Percentiles rank a stretch among this genome's conserved stretches.
Conservation (phyloP, 2,113 vertebrate genomes). For the Forbesichthys agassizii region DNA sequence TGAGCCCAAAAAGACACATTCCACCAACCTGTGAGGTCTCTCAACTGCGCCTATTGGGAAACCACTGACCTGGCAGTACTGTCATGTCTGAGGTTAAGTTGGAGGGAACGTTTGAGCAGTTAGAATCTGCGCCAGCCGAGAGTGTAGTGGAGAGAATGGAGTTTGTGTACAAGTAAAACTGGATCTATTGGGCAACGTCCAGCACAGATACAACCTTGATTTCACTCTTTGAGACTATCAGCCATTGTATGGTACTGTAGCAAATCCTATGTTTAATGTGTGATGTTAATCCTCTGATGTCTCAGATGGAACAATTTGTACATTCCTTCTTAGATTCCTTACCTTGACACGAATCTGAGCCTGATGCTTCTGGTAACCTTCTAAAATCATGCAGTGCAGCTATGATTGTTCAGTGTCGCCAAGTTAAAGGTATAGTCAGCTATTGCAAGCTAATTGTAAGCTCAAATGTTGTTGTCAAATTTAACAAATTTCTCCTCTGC, state of each 20-base stretch:
- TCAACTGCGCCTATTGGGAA: not conserved
- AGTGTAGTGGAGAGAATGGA: conserved; percentile 1
- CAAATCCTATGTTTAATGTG: not conserved
- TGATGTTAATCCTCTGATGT: not conserved
- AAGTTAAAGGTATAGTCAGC: no score
- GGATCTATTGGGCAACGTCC: conserved; percentile 15
- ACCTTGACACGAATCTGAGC: conserved; percentile 31
- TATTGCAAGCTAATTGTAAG: no score
- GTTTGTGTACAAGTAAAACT: conserved; percentile 7
- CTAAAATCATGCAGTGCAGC: not conserved
- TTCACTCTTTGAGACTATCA: conserved; percentile 22
- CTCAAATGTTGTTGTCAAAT: no score
- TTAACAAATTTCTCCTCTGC: no score
- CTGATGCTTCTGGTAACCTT: not conserved
- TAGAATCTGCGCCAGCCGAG: not conserved
- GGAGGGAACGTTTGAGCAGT: not conserved
- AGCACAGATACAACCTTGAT: conserved; percentile 7
- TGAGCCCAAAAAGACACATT: not conserved
- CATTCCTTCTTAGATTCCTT: conserved; percentile 38
- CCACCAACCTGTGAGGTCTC: not conserved
- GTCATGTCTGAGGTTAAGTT: not conserved
- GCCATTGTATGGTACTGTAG: conserved; percentile 3
- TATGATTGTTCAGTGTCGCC: no score
- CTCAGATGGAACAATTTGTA: not conserved
- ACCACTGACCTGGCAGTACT: not conserved